Evolutionary conservation across 2,797 vertebrate genomes (phyloP), one percentile per base, ranked within the genome.

Genomic region (Prionace glauca): DNA sequence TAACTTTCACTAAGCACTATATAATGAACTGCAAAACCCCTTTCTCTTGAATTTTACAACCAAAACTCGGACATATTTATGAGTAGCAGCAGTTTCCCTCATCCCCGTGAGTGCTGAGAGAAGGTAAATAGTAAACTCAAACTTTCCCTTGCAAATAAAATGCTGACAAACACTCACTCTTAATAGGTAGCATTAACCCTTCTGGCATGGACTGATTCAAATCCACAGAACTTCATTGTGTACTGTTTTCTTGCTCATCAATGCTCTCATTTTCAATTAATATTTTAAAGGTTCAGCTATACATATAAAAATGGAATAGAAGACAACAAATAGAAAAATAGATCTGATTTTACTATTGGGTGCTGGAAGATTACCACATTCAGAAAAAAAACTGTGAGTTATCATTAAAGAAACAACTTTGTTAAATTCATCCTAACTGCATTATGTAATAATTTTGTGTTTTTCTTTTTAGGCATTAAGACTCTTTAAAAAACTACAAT

Each of bases 31-130:
- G 96, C 67, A 95, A 91, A 97, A 96, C 77, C 72, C 56, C 96
- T 95, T 96, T 96, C 74, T 96, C 96, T 95, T 96, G 91, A 96
- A 96, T 94, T 97, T 97, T 96, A 96, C 96, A 96, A 97, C 96
- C 96, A 96, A 71, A 96, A 96, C 96, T 96, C 96, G 71, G 96
- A 96, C 91, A 95, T 96, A 96, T 96, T 95, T 96, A 95, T 94
- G 95, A 96, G 81, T 84, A 96, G 96, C 84, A 96, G 86, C 96
- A 95, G 96, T 96, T 79, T 96, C 96, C 79, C 95, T 96, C 84
- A 45, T 24, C 71, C 45, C 93, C 18, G 29, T 50, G 74, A 94
- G 71, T 45, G 26, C 71, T 20, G 41, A 94, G 87, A 62, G 56
- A 65, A 65, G 32, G 88, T 91, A 65, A 97, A 96, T 95, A 96